A percentile compares a stretch with the other conserved stretches of the same genome.
Conservation (phyloP, 2,113 vertebrate genomes). For the Rutilus rutilus region DNA sequence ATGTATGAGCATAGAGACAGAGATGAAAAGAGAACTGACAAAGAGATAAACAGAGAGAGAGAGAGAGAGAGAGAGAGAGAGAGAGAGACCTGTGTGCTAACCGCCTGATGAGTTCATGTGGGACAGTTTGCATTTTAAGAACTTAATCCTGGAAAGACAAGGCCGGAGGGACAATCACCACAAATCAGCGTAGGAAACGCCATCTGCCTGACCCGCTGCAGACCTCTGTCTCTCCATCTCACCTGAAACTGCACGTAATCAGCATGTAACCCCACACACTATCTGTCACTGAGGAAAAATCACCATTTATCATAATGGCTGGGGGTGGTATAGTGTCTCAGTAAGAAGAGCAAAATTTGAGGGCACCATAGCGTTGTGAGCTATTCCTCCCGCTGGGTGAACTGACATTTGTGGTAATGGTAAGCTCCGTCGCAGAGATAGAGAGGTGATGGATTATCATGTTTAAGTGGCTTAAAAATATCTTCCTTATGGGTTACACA, state of each 20-base stretch:
- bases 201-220: constrained; percentile 47
- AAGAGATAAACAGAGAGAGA: constrained; percentile 13
- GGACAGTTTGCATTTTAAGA: constrained; percentile 48
- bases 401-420: constrained; percentile 38
- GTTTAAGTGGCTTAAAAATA: constrained; percentile 44
- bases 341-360: constrained; percentile 31
- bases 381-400: constrained; percentile 12
- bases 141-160: constrained; percentile 44
- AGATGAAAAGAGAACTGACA: background rate
- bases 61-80: background rate
- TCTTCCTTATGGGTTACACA: background rate
- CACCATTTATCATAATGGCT: constrained; percentile 31
- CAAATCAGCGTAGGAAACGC: constrained; percentile 45
- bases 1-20: background rate
- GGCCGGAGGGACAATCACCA: constrained; percentile 43
- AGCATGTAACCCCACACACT: constrained; percentile 26
- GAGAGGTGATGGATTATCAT: constrained; percentile 33
- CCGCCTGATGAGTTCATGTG: constrained; percentile 38
- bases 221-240: constrained; percentile 32
- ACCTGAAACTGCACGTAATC: constrained; percentile 27
- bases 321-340: constrained; percentile 5
- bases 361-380: constrained; percentile 26
- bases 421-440: constrained; percentile 18
- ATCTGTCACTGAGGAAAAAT: constrained; percentile 16
- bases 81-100: constrained; percentile 25